Evolutionary conservation across 2,113 vertebrate genomes (phyloP), one percentile per base, ranked within the genome.

Genomic region (Pelobates fuscus): DNA sequence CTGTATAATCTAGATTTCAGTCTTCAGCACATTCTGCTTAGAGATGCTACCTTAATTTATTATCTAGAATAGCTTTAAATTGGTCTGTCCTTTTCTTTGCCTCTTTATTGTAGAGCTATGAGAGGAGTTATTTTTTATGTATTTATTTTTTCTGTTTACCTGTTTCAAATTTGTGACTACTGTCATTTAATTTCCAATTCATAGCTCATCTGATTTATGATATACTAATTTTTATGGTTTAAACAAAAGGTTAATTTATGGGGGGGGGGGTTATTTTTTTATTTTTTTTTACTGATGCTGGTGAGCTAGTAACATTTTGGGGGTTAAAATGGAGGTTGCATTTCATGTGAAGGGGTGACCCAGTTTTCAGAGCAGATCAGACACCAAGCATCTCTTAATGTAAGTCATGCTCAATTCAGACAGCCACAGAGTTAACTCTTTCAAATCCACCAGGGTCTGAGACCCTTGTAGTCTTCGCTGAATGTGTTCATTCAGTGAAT

Each of bases 261-360:
- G 15, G 7, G 17, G 17, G 2, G 46, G 46, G 52, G 52, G n/a
- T 55, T 55, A 8, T 55, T 23, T 55, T 55, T 8, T 14, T 18
- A 10, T 49, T 1, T 49, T 18, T 49, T 49, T 14, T 49, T 49
- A 5, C 8, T 17, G 44, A 2, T 49, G 37, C 14, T 14, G 17
- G 44, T 5, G 44, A 49, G 44, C 44, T 18, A 1, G 44, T 29
- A 41, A 25, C 41, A 27, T 17, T 20, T 20, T 25, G 11, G 14
- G 57, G 29, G 55, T 41, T 70, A 27, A 41, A 14, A 59, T 58
- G 54, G 54, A 43, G 67, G 67, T 41, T 15, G 41, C 11, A 18
- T 60, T 32, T 71, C 17, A 63, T 72, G 23, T 11, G 29, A 32
- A 23, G 60, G 14, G 70, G 43, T 72, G 70, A 72, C 70, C 70